Base-by-base conservation (phyloP, 2,113 vertebrate genomes). In the Psittacus erithacus region DNA sequence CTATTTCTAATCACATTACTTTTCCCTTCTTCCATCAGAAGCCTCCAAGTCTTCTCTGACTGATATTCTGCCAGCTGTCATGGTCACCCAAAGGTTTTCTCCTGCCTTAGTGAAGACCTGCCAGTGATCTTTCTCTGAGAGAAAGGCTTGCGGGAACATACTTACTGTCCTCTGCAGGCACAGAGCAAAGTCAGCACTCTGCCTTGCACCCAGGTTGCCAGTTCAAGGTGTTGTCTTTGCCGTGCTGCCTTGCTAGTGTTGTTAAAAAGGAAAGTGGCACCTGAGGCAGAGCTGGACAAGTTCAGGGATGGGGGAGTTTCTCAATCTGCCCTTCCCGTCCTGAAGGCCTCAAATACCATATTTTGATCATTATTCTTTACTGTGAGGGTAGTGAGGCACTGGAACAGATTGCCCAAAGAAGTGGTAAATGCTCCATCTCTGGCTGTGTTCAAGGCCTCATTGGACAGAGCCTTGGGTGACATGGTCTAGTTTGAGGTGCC, bases 261-360 rank as follows among this genome's bases (percentile, higher is more conserved):
- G 29, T 24, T 3, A 1, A 12, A 8, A 27, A 6, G 55, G 62
- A 53, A 16, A 55, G 47, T 15, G 52, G 44, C 28, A 29, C 24
- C 44, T 11, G 44, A 39, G 19, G 31, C 19, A 7, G 9, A 0
- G 14, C 2, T 5, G 62, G 82, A 47, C 27, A 5, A 18, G 31
- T 2, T 41, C 16, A 4, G 25, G 55, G 35, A 31, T 35, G 24
- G 19, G 33, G 38, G 7, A 50, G 25, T 7, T 8, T 38, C n/a
- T 39, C 63, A 15, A 53, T 11, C 38, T 1, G 0, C 17, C 25
- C 19, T 62, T 68, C 43, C 29, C 29, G 25, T 29, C 8, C 43
- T 11, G 52, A 62, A 55, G 67, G 35, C 38, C 57, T 80, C 23
- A 38, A 35, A 44, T 11, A 2, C 55, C 2, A 0, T 7, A 1